Evolutionary conservation across 2,113 vertebrate genomes (phyloP).

Genomic region (Cavia porcellus): DNA sequence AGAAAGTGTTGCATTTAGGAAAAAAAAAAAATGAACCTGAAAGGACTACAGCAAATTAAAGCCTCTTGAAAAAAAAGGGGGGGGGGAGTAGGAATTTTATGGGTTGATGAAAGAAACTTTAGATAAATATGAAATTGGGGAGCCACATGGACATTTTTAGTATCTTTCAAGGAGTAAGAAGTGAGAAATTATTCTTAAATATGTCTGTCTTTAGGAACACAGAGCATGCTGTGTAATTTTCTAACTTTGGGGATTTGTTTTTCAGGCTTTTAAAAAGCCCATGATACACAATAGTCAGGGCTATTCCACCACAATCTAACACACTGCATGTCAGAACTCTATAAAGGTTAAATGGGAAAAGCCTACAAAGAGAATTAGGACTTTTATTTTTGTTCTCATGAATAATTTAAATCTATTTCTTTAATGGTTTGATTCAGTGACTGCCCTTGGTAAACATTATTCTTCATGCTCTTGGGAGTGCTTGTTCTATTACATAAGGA

Average conservation of each 20-base stretch:
- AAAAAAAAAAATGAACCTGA: constrained; percentile 42
- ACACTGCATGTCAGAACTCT: constrained; percentile 66
- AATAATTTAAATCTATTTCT: constrained; percentile 76
- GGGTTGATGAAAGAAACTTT: background rate
- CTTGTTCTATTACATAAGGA: constrained; percentile 62
- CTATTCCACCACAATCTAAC: constrained; percentile 24
- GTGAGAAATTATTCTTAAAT: constrained; percentile 80
- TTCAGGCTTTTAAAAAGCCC: constrained; percentile 66
- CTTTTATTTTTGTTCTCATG: constrained; percentile 76
- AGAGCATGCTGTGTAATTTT: constrained; percentile 77
- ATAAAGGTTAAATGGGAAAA: background rate
- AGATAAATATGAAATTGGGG: constrained; percentile 31
- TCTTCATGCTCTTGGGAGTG: constrained; percentile 53
- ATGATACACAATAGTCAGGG: background rate
- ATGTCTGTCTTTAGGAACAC: constrained; percentile 77
- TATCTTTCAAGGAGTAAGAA: constrained; percentile 52
- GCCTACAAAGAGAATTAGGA: constrained; percentile 75
- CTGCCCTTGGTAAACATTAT: constrained; percentile 75
- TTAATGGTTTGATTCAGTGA: constrained; percentile 63
- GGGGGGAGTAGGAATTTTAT: background rate
- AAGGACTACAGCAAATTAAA: constrained; percentile 65
- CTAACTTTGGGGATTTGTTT: constrained; percentile 80
- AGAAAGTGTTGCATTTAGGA: constrained; percentile 27
- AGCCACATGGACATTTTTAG: constrained; percentile 64
- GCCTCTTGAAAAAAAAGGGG: constrained; percentile 34